phyloP scores from a whole-genome alignment of 2,888 invertebrate genomes.

The Yponomeuta plumbellus region DNA sequence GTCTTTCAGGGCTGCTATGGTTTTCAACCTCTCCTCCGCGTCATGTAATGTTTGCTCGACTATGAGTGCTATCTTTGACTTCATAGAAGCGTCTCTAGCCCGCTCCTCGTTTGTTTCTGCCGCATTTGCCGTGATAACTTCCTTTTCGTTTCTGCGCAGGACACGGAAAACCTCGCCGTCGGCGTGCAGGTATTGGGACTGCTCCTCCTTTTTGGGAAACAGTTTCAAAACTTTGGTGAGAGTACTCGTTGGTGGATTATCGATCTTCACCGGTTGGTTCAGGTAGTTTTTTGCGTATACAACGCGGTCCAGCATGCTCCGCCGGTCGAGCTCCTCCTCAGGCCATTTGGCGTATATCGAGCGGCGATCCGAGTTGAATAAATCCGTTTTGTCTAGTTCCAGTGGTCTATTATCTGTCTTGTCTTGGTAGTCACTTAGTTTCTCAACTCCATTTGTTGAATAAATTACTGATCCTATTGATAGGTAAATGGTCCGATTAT shows the following conservation, averaged over 20 bases:
- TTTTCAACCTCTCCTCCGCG: not conserved
- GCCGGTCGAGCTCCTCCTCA: not conserved
- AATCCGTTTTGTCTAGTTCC: not conserved
- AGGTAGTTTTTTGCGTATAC: not conserved
- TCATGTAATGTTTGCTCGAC: not conserved
- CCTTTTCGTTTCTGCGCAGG: not conserved
- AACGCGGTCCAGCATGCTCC: no score
- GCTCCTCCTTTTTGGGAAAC: not conserved
- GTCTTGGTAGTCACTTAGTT: not conserved
- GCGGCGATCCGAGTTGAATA: not conserved
- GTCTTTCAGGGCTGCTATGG: constrained; percentile 23
- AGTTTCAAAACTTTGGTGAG: not conserved
- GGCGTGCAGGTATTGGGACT: not conserved
- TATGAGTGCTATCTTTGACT: not conserved
- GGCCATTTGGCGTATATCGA: not conserved
- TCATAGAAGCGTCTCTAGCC: not conserved
- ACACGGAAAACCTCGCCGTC: not conserved
- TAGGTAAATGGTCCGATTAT: not conserved
- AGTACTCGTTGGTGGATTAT: not conserved
- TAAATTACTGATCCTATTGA: not conserved
- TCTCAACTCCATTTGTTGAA: not conserved
- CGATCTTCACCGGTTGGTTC: not conserved
- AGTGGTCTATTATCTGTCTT: not conserved
- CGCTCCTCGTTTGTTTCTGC: not conserved
- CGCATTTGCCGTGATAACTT: not conserved